Evolutionary conservation across 2,888 invertebrate genomes (phyloP), one percentile per base, ranked within the genome.

Genomic region (Diabrotica balteata): DNA sequence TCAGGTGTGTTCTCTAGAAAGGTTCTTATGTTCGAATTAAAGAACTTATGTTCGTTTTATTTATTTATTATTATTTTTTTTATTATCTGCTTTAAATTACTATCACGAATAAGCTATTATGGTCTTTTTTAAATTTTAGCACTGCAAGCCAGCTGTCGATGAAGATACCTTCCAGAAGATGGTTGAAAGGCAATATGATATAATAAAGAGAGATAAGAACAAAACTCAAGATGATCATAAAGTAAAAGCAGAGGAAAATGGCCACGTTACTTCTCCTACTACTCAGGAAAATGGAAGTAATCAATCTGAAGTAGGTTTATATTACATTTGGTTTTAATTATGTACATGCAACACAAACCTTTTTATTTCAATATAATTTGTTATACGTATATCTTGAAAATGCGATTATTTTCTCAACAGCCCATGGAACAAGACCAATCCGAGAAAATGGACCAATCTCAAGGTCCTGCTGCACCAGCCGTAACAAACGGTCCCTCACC

Each of bases 121-220:
- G 7, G n/a, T 7, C n/a, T 55, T 10, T 67, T 44, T 32, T 53
- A 45, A 53, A 60, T 70, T 72, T 63, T 78, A 92, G 88, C 94
- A 95, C 82, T 95, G 95, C 83, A 94, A 93, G 79, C 93, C 94
- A 58, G 95, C 95, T 0, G 95, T 96, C 2, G 95, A 96, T 79
- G 96, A 97, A n/a, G 96, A 96, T 0, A 92, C 94, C 52, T 97
- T 97, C 84, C 90, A 91, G 71, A 91, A 92, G 73, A 93, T 98
- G 93, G 95, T 98, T 10, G 93, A 95, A 75, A 88, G 93, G 1
- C 94, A 95, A 77, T 89, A 92, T 75, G 95, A 95, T 70, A 86
- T 91, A 74, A 72, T 94, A 82, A 88, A 90, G 50, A 90, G 91
- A 58, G 89, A 91, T 74, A 86, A 88, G 64, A 85, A 88, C 73